Base-by-base conservation (phyloP, 2,888 invertebrate genomes). In the Platerodrilus igneus region DNA sequence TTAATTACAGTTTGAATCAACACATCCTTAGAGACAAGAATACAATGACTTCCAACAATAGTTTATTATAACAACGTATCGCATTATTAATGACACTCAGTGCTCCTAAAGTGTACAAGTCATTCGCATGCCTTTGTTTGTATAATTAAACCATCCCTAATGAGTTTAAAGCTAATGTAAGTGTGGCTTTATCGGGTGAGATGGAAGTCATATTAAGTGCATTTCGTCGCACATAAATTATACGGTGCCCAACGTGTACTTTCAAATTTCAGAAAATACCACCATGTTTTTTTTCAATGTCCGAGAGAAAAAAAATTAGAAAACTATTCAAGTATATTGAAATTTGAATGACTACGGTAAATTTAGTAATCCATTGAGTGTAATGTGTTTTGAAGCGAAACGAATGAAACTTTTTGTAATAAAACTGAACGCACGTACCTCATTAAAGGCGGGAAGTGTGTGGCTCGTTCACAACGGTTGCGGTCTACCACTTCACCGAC, bases 1-100 rank as follows among this genome's bases (percentile, higher is more conserved):
- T 64, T 64, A 64, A 64, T 64, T 63, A 64, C 58, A 54, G 52
- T 19, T 44, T 52, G 59, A 57, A 62, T 61, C 59, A 60, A 60
- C 63, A 62, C 60, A 63, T 64, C 63, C 57, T 63, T 59, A 57
- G 63, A 63, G 64, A 64, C 64, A 62, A 56, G 59, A 59, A 58
- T 51, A 64, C 65, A 64, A 63, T 63, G 62, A 60, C 60, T 59
- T 42, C 47, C 58, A 62, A 64, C 63, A 64, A 64, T 64, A 63
- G 58, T 62, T 64, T 64, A 64, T 64, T 64, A 64, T 64, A 62
- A 62, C 61, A 45, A 62, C 60, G 52, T 62, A 62, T 62, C 62
- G 58, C 54, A 52, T 65, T 63, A 65, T 65, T 65, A 65, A 65
- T 65, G 65, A 64, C 58, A 51, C 52, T 39, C 41, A 35, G 41